These are phyloP conservation scores for Prionailurus bengalensis DNA, from an alignment of 2,113 vertebrate species.

Conservation along the genomic window DNA sequence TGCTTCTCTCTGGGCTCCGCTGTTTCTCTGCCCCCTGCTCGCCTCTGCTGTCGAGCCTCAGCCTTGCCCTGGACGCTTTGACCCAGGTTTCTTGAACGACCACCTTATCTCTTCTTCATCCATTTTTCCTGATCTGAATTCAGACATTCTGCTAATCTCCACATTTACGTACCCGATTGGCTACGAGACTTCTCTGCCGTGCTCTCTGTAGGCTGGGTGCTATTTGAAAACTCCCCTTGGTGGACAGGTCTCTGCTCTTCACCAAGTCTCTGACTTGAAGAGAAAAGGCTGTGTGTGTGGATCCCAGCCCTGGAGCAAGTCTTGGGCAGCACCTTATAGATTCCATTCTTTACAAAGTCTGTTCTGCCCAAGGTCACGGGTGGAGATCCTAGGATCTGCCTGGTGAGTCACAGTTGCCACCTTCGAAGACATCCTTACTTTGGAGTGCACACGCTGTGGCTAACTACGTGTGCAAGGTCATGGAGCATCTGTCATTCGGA, in stretches of 20 bases:
- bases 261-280: not conserved
- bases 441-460: fast-evolving
- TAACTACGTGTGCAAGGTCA: fast-evolving
- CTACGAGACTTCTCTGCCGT: too few relatives aligned
- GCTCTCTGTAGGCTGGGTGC: not conserved
- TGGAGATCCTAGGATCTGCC: not conserved
- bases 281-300: fast-evolving
- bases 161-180: fast-evolving
- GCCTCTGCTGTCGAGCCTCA: fast-evolving
- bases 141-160: not conserved
- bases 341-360: not conserved
- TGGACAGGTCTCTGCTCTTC: too few relatives aligned
- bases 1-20: not conserved
- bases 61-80: too few relatives aligned
- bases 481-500: too few relatives aligned
- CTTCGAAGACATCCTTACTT: not conserved
- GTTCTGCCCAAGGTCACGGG: fast-evolving
- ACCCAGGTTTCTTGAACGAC: not conserved
- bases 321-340: fast-evolving
- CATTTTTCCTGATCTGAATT: not conserved
- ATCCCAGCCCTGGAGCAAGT: fast-evolving
- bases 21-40: not conserved
- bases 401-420: fast-evolving
- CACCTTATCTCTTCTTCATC: not conserved
- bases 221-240: not conserved